phyloP scores from a whole-genome alignment of 2,113 vertebrate species.

The Aspidoscelis tigris region DNA sequence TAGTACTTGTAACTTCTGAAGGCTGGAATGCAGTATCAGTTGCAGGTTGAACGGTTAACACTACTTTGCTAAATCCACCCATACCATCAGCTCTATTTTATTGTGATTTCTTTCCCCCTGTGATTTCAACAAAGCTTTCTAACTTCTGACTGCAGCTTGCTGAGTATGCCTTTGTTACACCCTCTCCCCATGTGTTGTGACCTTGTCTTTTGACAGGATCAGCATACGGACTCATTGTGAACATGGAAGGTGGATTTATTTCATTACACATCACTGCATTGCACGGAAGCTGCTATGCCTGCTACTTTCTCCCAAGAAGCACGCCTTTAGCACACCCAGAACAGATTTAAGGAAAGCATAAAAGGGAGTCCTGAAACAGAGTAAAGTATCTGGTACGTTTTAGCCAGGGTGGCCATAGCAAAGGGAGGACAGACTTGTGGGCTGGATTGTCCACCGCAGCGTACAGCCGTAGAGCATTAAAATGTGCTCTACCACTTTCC shows the following conservation, averaged over 20 bases:
- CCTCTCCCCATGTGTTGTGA: neutral
- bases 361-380: too few species aligned
- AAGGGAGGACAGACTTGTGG: too few species aligned
- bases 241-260: constrained; percentile 30
- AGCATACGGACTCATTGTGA: neutral
- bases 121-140: neutral
- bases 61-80: neutral
- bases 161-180: neutral
- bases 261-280: neutral
- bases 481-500: too few species aligned
- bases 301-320: too few species aligned
- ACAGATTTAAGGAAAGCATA: too few species aligned
- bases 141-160: neutral
- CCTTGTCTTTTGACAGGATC: constrained; percentile 38
- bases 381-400: too few species aligned
- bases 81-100: neutral
- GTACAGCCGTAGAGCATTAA: too few species aligned
- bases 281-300: too few species aligned
- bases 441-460: too few species aligned
- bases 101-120: neutral
- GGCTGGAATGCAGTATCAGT: neutral
- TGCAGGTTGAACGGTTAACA: constrained; percentile 27
- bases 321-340: too few species aligned
- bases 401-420: too few species aligned
- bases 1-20: fast-evolving